Evolutionary conservation across 2,113 vertebrate genomes (phyloP).

Genomic region (Prochilodus magdalenae): DNA sequence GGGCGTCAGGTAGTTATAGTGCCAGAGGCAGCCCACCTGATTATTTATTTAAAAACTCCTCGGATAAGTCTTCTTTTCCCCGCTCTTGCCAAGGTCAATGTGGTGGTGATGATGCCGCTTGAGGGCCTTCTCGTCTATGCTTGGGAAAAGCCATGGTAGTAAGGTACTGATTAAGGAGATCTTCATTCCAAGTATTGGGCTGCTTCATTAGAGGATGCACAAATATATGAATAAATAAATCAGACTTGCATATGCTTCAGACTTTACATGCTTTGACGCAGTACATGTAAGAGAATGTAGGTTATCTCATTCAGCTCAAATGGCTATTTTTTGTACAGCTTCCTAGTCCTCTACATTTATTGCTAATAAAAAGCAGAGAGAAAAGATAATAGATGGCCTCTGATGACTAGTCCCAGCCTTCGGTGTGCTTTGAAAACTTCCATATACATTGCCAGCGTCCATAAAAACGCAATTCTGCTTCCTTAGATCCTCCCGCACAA

Average conservation of each 20-base stretch:
- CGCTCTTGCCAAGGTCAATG: slow-evolving; percentile 32
- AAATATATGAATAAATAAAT: not conserved
- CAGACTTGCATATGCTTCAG: not conserved
- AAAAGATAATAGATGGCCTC: not conserved
- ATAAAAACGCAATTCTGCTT: slow-evolving; percentile 40
- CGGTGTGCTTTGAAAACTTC: not conserved
- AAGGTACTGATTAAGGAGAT: not conserved
- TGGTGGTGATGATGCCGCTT: not conserved
- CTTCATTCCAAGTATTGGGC: not conserved
- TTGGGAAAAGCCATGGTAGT: not conserved
- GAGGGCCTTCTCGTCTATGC: not conserved
- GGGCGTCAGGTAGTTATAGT: slow-evolving; percentile 37
- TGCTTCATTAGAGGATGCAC: not conserved
- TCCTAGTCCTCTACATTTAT: slow-evolving; percentile 6
- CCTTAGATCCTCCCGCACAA: slow-evolving; percentile 20
- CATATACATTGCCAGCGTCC: not conserved
- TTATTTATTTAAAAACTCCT: slow-evolving; percentile 41
- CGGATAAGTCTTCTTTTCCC: not conserved
- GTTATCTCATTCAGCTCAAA: not conserved
- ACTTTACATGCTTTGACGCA: not conserved
- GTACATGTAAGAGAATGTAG: not conserved
- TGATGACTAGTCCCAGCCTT: slow-evolving; percentile 12
- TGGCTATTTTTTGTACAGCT: not conserved
- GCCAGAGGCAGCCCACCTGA: slow-evolving; percentile 12
- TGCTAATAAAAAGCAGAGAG: slow-evolving; percentile 9